phyloP scores from a whole-genome alignment of 2,113 vertebrate genomes.

The Columbina picui region DNA sequence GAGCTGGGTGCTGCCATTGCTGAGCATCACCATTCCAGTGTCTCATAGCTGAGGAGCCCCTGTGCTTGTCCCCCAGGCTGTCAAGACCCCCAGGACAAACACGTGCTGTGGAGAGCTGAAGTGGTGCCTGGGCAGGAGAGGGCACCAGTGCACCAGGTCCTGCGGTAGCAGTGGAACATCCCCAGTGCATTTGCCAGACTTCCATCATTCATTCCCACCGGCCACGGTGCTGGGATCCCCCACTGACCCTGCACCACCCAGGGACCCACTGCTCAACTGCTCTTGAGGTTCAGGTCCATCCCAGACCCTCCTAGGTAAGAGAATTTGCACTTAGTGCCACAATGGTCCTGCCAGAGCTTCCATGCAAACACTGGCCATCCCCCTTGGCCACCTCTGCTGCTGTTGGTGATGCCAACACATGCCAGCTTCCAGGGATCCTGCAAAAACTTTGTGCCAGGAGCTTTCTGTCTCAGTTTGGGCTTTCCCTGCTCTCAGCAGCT shows the following conservation, averaged over 20 bases:
- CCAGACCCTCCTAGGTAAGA: neutral
- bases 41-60: neutral
- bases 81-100: neutral
- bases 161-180: neutral
- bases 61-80: rapidly evolving
- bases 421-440: neutral
- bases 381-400: neutral
- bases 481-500: neutral
- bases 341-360: neutral
- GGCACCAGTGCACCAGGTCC: neutral
- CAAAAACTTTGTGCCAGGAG: neutral
- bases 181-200: neutral
- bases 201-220: neutral
- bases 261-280: neutral
- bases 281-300: neutral
- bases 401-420: neutral
- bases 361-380: no score
- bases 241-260: neutral
- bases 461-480: neutral
- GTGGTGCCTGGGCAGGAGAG: neutral
- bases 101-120: neutral
- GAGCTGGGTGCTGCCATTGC: rapidly evolving
- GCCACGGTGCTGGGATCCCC: neutral
- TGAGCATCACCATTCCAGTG: neutral
- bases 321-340: neutral